These are phyloP conservation scores for Portevinia maculata DNA, from an alignment of 2,888 invertebrate genomes.

Conservation along the genomic window DNA sequence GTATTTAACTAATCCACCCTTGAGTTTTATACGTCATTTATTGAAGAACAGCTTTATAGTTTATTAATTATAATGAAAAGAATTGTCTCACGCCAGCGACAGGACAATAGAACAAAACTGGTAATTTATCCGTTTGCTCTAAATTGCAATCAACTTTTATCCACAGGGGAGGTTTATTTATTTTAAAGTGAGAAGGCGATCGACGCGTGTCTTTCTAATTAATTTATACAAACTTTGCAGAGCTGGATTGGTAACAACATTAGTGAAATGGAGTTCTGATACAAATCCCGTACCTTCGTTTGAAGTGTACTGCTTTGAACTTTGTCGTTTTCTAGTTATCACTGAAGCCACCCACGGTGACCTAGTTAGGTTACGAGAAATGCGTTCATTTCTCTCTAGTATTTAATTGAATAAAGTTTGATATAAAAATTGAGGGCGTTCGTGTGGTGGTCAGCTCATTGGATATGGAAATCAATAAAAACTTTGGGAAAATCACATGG, in stretches of 20 bases:
- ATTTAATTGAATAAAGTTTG: not conserved
- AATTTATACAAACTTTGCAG: not conserved
- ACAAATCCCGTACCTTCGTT: not conserved
- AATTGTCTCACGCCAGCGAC: not conserved
- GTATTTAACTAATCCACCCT: not conserved
- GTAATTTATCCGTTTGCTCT: not conserved
- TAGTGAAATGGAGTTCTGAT: not conserved
- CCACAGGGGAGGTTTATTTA: not conserved
- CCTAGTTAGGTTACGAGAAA: not conserved
- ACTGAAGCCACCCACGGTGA: not conserved
- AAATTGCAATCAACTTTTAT: not conserved
- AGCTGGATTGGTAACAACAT: not conserved
- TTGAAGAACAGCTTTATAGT: not conserved
- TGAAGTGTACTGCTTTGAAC: not conserved
- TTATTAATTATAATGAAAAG: not conserved
- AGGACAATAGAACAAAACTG: not conserved
- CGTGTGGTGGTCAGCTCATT: not conserved
- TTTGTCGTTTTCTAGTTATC: not conserved
- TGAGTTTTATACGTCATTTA: not conserved
- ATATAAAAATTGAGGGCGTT: constrained; percentile 1
- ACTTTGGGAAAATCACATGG: too few relatives aligned
- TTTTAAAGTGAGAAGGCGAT: not conserved
- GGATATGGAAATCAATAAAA: not conserved
- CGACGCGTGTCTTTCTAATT: not conserved
- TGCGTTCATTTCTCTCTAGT: not conserved